phyloP scores from a whole-genome alignment of 2,888 invertebrate species.

The Stegana nigrithorax region DNA sequence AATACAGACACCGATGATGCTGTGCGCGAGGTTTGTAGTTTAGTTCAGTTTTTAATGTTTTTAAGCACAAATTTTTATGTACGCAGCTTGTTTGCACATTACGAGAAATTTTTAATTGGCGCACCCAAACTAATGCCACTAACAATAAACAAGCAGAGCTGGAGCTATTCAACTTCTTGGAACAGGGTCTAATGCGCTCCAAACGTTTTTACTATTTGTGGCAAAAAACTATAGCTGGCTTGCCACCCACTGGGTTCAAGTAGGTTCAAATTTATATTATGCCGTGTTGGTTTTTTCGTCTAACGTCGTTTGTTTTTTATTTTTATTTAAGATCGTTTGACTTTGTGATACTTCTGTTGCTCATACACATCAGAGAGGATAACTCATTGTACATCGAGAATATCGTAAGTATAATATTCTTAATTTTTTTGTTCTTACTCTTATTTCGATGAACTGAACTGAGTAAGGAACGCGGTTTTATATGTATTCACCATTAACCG shows the following conservation, averaged over 20 bases:
- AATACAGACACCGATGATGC: slow-evolving; percentile 57
- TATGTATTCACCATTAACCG: too few species aligned
- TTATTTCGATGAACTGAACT: background rate
- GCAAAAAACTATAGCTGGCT: slow-evolving; percentile 55
- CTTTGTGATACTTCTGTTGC: slow-evolving; percentile 75
- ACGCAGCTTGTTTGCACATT: slow-evolving; percentile 56
- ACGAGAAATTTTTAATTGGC: slow-evolving; percentile 57
- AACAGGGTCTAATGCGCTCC: slow-evolving; percentile 62
- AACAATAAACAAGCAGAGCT: slow-evolving; percentile 52
- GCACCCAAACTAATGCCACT: background rate
- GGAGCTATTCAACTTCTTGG: slow-evolving; percentile 59
- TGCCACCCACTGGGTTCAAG: slow-evolving; percentile 45
- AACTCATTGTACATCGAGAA: slow-evolving; percentile 74
- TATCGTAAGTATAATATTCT: slow-evolving; percentile 69
- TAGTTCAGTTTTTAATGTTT: background rate
- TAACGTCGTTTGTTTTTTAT: background rate
- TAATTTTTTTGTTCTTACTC: background rate
- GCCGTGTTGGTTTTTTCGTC: too few species aligned
- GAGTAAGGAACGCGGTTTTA: too few species aligned
- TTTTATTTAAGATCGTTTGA: slow-evolving; percentile 74
- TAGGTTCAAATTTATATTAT: slow-evolving; percentile 22
- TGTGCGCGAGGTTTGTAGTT: slow-evolving; percentile 49
- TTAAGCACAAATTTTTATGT: slow-evolving; percentile 2
- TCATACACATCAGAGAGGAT: slow-evolving; percentile 73
- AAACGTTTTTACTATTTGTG: slow-evolving; percentile 64